Evolutionary conservation across 1,140 invertebrate genomes (phyloP).

Genomic region (Bombus difficillimus): DNA sequence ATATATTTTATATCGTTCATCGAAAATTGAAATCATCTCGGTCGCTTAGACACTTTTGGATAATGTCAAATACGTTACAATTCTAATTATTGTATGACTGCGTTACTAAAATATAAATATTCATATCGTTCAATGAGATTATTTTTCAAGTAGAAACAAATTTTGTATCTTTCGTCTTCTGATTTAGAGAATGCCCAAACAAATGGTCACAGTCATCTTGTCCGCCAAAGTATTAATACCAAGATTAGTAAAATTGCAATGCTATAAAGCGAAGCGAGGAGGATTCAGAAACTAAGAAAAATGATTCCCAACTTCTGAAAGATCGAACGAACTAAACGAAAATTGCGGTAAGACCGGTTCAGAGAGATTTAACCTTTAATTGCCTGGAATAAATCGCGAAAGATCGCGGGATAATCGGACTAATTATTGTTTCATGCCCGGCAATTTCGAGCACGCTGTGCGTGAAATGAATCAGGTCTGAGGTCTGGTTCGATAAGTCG

Average conservation of each 20-base stretch:
- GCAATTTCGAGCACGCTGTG: not conserved
- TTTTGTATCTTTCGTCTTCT: no score
- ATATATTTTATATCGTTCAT: no score
- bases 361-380: not conserved
- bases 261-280: not conserved
- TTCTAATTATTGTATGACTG: no score
- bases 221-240: no score
- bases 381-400: not conserved
- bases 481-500: not conserved
- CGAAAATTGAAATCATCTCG: no score
- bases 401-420: not conserved
- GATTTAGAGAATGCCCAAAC: no score
- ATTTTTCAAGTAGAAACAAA: no score
- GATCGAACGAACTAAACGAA: not conserved
- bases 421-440: not conserved
- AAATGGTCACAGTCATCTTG: no score
- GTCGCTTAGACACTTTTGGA: no score
- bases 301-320: not conserved
- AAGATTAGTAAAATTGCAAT: not conserved
- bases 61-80: no score
- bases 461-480: slow-evolving; percentile 3
- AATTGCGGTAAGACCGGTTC: not conserved
- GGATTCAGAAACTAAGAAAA: not conserved
- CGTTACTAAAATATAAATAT: no score
- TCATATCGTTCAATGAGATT: no score